Conservation (phyloP, 1,140 invertebrate species). For the Acromyrmex echinatior region DNA sequence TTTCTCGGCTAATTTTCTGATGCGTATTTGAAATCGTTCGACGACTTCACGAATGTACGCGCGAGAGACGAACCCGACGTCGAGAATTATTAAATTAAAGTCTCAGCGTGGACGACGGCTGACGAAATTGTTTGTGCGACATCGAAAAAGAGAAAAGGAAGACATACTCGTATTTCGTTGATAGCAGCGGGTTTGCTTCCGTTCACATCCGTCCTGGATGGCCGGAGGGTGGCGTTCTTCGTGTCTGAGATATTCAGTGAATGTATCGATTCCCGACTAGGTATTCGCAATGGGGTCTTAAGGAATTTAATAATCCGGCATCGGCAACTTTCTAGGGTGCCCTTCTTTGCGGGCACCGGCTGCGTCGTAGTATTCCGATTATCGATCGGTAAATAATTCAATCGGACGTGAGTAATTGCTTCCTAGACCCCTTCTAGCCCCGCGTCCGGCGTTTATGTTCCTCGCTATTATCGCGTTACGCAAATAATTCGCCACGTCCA, state of each 20-base stretch:
- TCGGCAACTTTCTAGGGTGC: conserved; percentile 82
- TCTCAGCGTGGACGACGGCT: conserved; percentile 5
- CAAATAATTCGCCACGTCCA: conserved; percentile 37
- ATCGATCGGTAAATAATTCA: conserved; percentile 82
- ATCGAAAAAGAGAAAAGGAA: conserved; percentile 1
- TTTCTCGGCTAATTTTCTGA: conserved; percentile 47
- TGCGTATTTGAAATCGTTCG: conserved; percentile 31
- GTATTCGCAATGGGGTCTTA: conserved; percentile 85
- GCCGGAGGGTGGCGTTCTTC: conserved; percentile 73
- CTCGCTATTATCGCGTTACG: conserved; percentile 13
- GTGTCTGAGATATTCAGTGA: conserved; percentile 85
- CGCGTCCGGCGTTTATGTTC: neutral
- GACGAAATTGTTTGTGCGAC: conserved; percentile 5
- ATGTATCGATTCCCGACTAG: conserved; percentile 86
- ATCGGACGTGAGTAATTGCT: conserved; percentile 75
- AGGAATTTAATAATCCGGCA: conserved; percentile 87
- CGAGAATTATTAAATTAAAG: conserved; percentile 43
- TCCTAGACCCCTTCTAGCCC: conserved; percentile 15
- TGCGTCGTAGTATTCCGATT: conserved; percentile 59
- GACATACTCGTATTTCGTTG: conserved; percentile 20
- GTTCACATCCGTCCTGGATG: conserved; percentile 56
- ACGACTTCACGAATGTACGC: neutral
- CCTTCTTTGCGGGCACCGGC: conserved; percentile 71
- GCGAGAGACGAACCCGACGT: conserved; percentile 1
- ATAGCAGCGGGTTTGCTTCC: conserved; percentile 41